Evolutionary conservation across 2,797 vertebrate genomes (phyloP), one percentile per base, ranked within the genome.

Genomic region (Scleropages formosus): DNA sequence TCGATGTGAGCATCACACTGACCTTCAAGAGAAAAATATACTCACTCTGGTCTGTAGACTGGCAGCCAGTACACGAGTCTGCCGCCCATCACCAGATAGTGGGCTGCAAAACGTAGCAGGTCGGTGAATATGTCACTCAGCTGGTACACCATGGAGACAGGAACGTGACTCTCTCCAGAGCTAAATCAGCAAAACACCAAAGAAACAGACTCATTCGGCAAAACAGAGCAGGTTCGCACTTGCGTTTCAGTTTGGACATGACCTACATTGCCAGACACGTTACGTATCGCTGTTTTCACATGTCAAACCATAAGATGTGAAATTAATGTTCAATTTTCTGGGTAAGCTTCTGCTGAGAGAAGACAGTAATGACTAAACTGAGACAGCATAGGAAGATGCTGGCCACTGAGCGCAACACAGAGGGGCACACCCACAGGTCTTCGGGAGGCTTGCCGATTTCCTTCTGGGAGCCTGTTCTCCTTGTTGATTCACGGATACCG

Each of bases 31-130:
- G 53, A 60, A 39, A 8, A 60, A 72, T 75, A 70, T 84, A 95
- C 96, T 84, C 92, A 99, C 98, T 99, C 97, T 83, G 97, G 95
- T 75, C 88, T 95, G 90, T 98, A 96, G 75, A 97, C 78, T 0
- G 98, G 98, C 80, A 99, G 88, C 98, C 98, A 99, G 82, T 98
- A 99, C 44, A 98, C 97, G 0, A 99, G 85, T 85, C 96, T 93
- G 82, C 98, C 97, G 6, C 95, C 95, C 82, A 94, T 84, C 76
- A 95, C 90, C 68, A 99, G 92, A 75, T 93, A 90, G 46, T 92
- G 91, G 24, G 95, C 94, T 0, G 96, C 94, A 85, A 98, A 97
- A 85, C 94, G 95, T 79, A 99, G 85, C 0, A 99, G 92, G 85
- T 99, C 98, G 67, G 92, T 92, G 84, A 99, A 98, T 88, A 99